A percentile compares a stretch with the other conserved stretches of the same genome.
These are phyloP conservation scores for Blastomussa wellsi DNA, from an alignment of 92 coral and sea anemone genomes.

Conservation along the genomic window DNA sequence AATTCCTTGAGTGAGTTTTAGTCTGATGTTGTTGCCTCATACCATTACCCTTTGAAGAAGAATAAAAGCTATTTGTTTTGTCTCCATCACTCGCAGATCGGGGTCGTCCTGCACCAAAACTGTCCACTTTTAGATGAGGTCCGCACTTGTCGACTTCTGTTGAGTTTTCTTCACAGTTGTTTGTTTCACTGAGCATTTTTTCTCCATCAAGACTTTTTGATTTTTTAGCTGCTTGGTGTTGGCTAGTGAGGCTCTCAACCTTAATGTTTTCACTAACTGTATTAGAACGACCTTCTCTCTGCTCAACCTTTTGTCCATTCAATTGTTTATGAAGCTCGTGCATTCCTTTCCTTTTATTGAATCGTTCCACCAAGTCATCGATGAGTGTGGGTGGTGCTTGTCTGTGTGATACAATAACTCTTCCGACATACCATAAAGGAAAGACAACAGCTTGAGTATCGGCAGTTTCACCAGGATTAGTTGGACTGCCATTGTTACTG, in stretches of 20 bases:
- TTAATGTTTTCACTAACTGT: not conserved
- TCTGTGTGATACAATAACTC: constrained; percentile 84
- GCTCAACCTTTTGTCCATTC: constrained; percentile 39
- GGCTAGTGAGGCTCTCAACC: not conserved
- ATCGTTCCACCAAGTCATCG: constrained; percentile 83
- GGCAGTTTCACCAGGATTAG: not conserved
- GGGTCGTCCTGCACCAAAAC: constrained; percentile 67
- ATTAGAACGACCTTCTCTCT: constrained; percentile 15
- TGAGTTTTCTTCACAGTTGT: not conserved
- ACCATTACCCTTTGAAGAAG: not conserved
- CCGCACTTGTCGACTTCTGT: not conserved
- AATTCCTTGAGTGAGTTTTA: constrained; percentile 56
- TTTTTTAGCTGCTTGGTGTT: constrained; percentile 53
- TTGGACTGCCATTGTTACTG: constrained; percentile 29
- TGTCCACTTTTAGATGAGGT: not conserved
- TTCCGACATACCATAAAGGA: constrained; percentile 85
- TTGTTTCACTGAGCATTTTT: constrained; percentile 20
- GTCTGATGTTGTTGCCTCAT: not conserved
- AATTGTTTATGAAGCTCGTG: constrained; percentile 65
- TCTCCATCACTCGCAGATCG: constrained; percentile 97
- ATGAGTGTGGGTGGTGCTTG: constrained; percentile 93
- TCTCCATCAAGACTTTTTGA: constrained; percentile 71
- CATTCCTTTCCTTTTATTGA: constrained; percentile 68
- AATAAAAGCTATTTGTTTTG: constrained; percentile 34
- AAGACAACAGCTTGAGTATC: constrained; percentile 50